Evolutionary conservation across 2,888 invertebrate genomes (phyloP), one percentile per base, ranked within the genome.

Genomic region (Tenodera sinensis): DNA sequence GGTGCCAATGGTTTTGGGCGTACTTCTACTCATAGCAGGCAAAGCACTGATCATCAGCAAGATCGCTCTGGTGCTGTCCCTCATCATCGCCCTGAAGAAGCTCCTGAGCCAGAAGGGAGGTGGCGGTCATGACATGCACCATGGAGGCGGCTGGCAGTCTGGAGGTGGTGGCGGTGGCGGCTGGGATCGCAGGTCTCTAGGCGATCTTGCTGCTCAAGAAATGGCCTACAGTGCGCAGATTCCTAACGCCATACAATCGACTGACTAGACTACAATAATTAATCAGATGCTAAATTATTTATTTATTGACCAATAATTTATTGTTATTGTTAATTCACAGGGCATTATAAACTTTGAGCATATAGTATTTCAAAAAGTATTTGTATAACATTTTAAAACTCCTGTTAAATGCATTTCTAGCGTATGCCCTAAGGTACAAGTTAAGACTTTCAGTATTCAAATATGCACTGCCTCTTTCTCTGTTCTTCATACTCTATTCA

Each of bases 1-100:
- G 94, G 95, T 97, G 42, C 97, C 97, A 0, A 92, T 97, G 4
- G 97, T 96, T 12, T 96, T 97, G 91, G 97, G 97, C 83, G 96
- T 96, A 20, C 94, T 98, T 14, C 97, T 97, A 94, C 93, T 97
- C 42, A 92, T 97, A 90, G 97, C 97, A 15, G 97, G 97, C 89
- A 98, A 98, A 92, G 97, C 97, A n/a, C 93, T 97, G 90, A 97
- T 97, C 92, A 96, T 96, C 90, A 95, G 96, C 90, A 96, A 97
- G 94, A 97, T 98, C 91, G 97, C 97, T 0, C 94, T 98, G 1
- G 95, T 97, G 14, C 94, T 98, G 83, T 96, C 97, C 6, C 96
- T 97, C 90, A 97, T 97, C 92, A 97, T 97, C 92, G 96, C 96
- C 0, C 93, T 97, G 86, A 97, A 98, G 95, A 98, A 97, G 93